A percentile compares a stretch with the other conserved stretches of the same genome.
These are phyloP conservation scores for Tenthredo scrophulariae DNA, from an alignment of 2,888 invertebrate genomes.

Conservation along the genomic window DNA sequence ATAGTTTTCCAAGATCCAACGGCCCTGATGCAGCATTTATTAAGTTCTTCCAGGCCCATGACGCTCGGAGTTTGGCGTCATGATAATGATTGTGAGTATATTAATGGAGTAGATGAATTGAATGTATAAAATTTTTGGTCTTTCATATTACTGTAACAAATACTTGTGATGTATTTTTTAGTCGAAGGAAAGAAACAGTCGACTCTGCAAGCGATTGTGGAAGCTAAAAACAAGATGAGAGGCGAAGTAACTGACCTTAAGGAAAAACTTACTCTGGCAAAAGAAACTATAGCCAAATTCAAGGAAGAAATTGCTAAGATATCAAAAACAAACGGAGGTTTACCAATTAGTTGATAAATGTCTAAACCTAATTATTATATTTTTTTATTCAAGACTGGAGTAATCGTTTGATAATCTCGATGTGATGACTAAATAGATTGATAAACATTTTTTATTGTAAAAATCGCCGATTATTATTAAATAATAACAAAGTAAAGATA, in stretches of 20 bases:
- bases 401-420: background rate
- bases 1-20: constrained; percentile 96
- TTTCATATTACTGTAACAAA: background rate
- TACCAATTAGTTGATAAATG: constrained; percentile 64
- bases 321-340: constrained; percentile 70
- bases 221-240: constrained; percentile 90
- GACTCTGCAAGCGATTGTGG: constrained; percentile 87
- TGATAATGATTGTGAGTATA: constrained; percentile 91
- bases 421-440: background rate
- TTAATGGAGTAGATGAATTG: constrained; percentile 36
- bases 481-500: constrained; percentile 28
- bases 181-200: constrained; percentile 94
- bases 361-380: background rate
- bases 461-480: constrained; percentile 11
- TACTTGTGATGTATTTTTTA: constrained; percentile 76
- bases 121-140: constrained; percentile 16
- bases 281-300: constrained; percentile 91
- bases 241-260: constrained; percentile 91
- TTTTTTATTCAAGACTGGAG: background rate
- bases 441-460: background rate
- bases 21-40: constrained; percentile 92
- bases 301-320: constrained; percentile 86
- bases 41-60: constrained; percentile 88
- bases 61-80: constrained; percentile 88
- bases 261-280: constrained; percentile 90